Evolutionary conservation across 2,797 vertebrate species (phyloP).

Genomic region (Hyperoplus immaculatus): DNA sequence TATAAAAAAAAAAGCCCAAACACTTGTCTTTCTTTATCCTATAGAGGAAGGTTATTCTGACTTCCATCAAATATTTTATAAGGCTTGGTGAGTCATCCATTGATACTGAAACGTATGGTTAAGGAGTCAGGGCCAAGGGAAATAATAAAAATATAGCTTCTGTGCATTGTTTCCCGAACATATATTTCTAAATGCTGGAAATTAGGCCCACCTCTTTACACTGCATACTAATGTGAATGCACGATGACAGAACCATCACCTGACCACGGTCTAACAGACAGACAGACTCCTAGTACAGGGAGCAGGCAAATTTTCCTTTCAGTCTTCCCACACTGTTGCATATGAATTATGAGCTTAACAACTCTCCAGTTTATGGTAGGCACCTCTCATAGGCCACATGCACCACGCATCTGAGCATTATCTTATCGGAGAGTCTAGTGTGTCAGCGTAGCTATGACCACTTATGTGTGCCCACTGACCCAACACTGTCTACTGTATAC

Average conservation of each 20-base stretch:
- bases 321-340: background rate
- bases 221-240: background rate
- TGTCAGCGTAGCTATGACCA: background rate
- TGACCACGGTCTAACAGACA: conserved; percentile 34
- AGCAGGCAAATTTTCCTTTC: background rate
- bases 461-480: too few relatives aligned
- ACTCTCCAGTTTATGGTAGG: conserved; percentile 4
- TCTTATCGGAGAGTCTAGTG: conserved; percentile 41
- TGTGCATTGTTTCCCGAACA: conserved; percentile 34
- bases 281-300: background rate
- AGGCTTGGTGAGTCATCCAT: conserved; percentile 30
- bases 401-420: conserved; percentile 9
- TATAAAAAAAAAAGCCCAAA: conserved; percentile 24
- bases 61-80: conserved; percentile 40
- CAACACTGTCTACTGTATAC: conserved; percentile 4
- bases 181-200: conserved; percentile 24
- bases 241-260: conserved; percentile 21
- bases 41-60: conserved; percentile 36
- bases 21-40: conserved; percentile 23
- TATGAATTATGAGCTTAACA: conserved; percentile 16
- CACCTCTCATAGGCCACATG: background rate
- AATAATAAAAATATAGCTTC: conserved; percentile 10
- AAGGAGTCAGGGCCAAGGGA: conserved; percentile 11
- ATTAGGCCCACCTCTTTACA: conserved; percentile 30
- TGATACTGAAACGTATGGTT: conserved; percentile 21